These are phyloP conservation scores for Mormyrus lacerda DNA, from an alignment of 2,113 vertebrate species.

Conservation along the genomic window DNA sequence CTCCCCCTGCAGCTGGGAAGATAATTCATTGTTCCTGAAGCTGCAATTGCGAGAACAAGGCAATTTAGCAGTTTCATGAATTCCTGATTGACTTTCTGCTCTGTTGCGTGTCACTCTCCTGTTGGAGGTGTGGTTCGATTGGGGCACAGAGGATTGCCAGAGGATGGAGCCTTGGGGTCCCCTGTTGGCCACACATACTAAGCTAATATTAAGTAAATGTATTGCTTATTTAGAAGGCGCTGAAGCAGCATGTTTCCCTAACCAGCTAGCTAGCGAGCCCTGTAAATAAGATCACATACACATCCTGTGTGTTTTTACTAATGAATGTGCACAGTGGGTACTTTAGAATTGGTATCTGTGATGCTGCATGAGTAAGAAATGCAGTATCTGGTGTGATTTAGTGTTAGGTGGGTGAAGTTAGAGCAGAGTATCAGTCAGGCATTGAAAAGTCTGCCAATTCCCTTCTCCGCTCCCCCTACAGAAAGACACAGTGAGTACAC, in stretches of 20 bases:
- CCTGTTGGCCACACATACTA: not conserved
- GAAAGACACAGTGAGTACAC: not conserved
- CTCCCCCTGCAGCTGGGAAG: not conserved
- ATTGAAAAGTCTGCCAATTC: not conserved
- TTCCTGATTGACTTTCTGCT: not conserved
- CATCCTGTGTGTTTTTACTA: not conserved
- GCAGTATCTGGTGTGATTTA: not conserved
- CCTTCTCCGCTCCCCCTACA: not conserved
- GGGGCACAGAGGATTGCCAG: not conserved
- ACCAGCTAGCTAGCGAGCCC: not conserved
- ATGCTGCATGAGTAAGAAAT: not conserved
- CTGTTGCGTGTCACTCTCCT: not conserved
- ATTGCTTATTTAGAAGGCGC: not conserved
- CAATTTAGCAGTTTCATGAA: not conserved
- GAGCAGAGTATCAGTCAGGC: not conserved
- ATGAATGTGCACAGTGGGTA: not conserved
- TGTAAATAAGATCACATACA: not conserved
- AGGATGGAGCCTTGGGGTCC: not conserved
- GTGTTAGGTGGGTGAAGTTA: not conserved
- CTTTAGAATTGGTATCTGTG: not conserved
- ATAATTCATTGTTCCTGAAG: not conserved
- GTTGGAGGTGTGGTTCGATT: not conserved
- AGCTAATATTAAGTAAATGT: not conserved
- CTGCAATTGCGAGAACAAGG: not conserved
- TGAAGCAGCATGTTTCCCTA: not conserved